Evolutionary conservation across 2,797 vertebrate species (phyloP).

Genomic region (Cynodonichthys magdalenae): DNA sequence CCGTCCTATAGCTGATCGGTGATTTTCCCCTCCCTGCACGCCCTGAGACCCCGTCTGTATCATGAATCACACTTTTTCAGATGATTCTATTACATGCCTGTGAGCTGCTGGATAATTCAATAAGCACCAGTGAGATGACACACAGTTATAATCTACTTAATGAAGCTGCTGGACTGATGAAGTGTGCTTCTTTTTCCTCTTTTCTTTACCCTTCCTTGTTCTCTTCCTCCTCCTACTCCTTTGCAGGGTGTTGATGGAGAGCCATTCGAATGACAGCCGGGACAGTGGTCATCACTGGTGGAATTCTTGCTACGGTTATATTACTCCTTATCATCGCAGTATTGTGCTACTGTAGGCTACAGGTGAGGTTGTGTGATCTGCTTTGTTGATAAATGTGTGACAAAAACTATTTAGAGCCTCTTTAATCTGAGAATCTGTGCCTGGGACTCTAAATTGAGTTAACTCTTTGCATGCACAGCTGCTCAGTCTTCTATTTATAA

Average conservation of each 20-base stretch:
- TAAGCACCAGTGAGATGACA: conserved; percentile 66
- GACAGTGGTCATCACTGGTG: conserved; percentile 99
- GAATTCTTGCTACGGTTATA: conserved; percentile 98
- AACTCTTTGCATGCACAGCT: no score
- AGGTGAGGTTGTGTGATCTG: conserved; percentile 80
- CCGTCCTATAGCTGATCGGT: conserved; percentile 19
- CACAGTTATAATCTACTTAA: conserved; percentile 74
- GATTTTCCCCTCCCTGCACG: conserved; percentile 14
- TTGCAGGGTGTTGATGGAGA: conserved; percentile 90
- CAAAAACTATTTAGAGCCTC: not conserved
- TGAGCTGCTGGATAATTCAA: conserved; percentile 71
- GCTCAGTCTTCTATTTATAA: no score
- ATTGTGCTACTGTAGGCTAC: conserved; percentile 97
- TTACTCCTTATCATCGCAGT: conserved; percentile 97
- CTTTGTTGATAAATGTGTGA: not conserved
- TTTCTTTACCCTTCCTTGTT: conserved; percentile 26
- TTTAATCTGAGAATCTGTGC: conserved; percentile 5
- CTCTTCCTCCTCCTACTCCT: conserved; percentile 7
- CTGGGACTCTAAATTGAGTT: no score
- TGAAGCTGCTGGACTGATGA: conserved; percentile 68
- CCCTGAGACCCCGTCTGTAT: conserved; percentile 48
- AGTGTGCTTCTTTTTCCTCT: conserved; percentile 47
- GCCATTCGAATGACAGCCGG: conserved; percentile 99
- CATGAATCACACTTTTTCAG: conserved; percentile 55
- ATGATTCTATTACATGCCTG: conserved; percentile 72